Percentiles rank a stretch among this genome's conserved stretches.
Evolutionary conservation across 2,888 invertebrate genomes (phyloP).

Genomic region (Hemicrepidius hirtus): DNA sequence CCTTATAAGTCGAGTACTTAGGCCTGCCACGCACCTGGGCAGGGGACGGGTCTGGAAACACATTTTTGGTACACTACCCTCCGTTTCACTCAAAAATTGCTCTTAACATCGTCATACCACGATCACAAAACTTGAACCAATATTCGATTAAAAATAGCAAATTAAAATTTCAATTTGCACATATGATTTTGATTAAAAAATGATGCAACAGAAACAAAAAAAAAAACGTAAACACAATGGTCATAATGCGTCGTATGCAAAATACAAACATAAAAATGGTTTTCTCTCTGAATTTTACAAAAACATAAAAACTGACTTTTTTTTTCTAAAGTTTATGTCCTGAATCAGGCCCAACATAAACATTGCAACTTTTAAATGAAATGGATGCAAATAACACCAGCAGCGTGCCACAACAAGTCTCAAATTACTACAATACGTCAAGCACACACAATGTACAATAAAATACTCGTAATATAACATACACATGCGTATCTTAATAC

Average conservation of each 20-base stretch:
- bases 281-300: constrained; percentile 5
- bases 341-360: constrained; percentile 34
- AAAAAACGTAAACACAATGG: constrained; percentile 14
- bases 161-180: constrained; percentile 7
- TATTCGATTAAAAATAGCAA: constrained; percentile 13
- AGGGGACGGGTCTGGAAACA: constrained; percentile 90
- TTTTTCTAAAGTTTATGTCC: neutral
- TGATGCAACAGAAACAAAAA: constrained; percentile 16
- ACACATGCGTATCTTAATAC: constrained; percentile 50
- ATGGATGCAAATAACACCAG: constrained; percentile 61
- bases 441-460: constrained; percentile 48
- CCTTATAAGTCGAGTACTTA: constrained; percentile 89
- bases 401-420: constrained; percentile 53
- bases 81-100: constrained; percentile 65
- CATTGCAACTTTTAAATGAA: constrained; percentile 62
- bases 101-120: constrained; percentile 35
- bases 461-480: constrained; percentile 23
- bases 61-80: constrained; percentile 72
- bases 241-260: neutral
- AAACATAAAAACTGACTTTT: constrained; percentile 3
- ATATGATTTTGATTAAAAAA: constrained; percentile 13
- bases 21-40: constrained; percentile 87
- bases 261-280: constrained; percentile 4
- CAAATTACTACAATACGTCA: constrained; percentile 51
- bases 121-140: constrained; percentile 40